Evolutionary conservation across 2,797 vertebrate species (phyloP).

Genomic region (Betta splendens): DNA sequence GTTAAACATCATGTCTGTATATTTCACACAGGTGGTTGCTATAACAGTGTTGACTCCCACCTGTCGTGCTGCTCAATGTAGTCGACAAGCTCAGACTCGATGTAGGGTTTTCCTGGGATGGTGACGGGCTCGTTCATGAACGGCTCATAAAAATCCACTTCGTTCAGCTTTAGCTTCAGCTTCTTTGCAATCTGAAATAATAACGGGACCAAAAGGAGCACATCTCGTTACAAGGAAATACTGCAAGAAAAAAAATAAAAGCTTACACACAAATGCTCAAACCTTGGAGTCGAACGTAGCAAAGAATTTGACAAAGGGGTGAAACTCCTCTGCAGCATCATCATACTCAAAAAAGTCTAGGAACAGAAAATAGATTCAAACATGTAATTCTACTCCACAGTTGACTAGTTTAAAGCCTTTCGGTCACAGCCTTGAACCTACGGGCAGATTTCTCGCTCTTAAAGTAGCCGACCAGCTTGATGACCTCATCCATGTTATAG

Average conservation of each 20-base stretch:
- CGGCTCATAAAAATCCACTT: conserved; percentile 92
- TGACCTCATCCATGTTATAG: conserved; percentile 88
- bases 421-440: conserved; percentile 64
- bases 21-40: neutral
- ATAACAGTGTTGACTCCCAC: conserved; percentile 54
- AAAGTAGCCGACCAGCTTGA: conserved; percentile 91
- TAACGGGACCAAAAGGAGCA: neutral
- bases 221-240: neutral
- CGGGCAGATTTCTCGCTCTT: conserved; percentile 87
- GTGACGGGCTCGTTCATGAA: conserved; percentile 87
- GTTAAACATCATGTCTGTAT: neutral
- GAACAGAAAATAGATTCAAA: neutral
- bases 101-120: conserved; percentile 91
- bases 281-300: conserved; percentile 92
- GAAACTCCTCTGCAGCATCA: conserved; percentile 90
- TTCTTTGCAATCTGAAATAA: conserved; percentile 86
- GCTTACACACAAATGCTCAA: neutral
- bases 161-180: conserved; percentile 87
- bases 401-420: neutral
- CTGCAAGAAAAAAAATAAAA: neutral
- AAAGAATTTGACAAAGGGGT: conserved; percentile 92
- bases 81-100: conserved; percentile 85
- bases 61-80: conserved; percentile 89
- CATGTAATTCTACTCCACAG: rapidly evolving
- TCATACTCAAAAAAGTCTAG: conserved; percentile 89